Conservation (phyloP, 2,113 vertebrate species). For the Chascanopsetta lugubris region DNA sequence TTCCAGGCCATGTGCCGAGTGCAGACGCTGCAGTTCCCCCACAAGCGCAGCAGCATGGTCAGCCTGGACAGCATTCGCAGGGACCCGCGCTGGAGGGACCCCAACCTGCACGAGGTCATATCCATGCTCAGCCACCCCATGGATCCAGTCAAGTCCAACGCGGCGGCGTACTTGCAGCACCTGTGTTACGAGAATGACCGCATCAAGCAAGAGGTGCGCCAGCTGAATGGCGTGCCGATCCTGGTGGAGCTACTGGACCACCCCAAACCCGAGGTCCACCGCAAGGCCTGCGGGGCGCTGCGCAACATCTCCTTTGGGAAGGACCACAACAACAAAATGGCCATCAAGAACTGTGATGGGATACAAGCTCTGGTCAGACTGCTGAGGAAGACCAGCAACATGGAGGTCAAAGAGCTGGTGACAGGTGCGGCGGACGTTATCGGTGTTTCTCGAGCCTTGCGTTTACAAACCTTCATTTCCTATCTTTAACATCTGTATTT, state of each 20-base stretch:
- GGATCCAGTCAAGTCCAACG: slow-evolving; percentile 96
- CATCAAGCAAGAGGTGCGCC: slow-evolving; percentile 92
- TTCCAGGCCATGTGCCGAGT: slow-evolving; percentile 86
- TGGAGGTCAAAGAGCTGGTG: slow-evolving; percentile 93
- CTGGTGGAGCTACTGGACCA: slow-evolving; percentile 92
- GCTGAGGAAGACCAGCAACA: slow-evolving; percentile 88
- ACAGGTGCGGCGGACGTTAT: slow-evolving; percentile 85
- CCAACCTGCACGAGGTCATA: slow-evolving; percentile 92
- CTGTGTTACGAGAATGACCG: slow-evolving; percentile 96
- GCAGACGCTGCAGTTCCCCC: slow-evolving; percentile 87
- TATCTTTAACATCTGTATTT: background rate
- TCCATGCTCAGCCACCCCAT: slow-evolving; percentile 95
- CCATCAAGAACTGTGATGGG: slow-evolving; percentile 94
- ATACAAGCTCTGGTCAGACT: slow-evolving; percentile 93
- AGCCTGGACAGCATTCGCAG: slow-evolving; percentile 93
- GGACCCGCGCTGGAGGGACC: slow-evolving; percentile 95
- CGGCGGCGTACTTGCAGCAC: slow-evolving; percentile 95
- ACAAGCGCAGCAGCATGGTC: slow-evolving; percentile 93
- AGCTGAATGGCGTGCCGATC: slow-evolving; percentile 90
- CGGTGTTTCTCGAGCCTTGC: background rate
- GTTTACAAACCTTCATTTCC: background rate
- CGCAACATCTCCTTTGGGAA: slow-evolving; percentile 95
- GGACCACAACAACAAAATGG: slow-evolving; percentile 94
- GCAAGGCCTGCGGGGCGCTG: slow-evolving; percentile 94
- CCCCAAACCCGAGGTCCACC: slow-evolving; percentile 91